phyloP scores from a whole-genome alignment of 1,140 invertebrate species.

The Andricus grossulariae region DNA sequence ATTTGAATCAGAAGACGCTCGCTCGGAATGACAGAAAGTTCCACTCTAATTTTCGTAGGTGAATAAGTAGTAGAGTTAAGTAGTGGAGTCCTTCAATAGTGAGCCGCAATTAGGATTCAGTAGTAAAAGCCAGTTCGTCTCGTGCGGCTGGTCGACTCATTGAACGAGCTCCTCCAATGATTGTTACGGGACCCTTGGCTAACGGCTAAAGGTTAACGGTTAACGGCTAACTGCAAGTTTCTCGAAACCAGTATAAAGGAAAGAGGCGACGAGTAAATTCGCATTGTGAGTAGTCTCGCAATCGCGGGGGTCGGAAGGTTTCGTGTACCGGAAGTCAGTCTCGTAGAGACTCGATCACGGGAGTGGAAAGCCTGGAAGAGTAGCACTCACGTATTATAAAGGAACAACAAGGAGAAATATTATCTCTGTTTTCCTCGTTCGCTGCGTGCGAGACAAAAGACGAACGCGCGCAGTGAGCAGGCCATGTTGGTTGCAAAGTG shows the following conservation, averaged over 20 bases:
- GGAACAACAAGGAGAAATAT: constrained; percentile 55
- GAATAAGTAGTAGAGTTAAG: no score
- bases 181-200: constrained; percentile 19
- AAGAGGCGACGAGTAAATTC: constrained; percentile 12
- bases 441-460: constrained; percentile 57
- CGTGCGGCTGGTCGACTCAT: constrained; percentile 2
- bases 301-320: constrained; percentile 10
- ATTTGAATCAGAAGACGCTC: no score
- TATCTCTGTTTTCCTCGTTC: constrained; percentile 50
- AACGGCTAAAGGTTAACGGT: no score
- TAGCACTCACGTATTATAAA: constrained; percentile 47
- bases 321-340: constrained; percentile 15
- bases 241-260: neutral
- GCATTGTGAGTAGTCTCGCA: constrained; percentile 26
- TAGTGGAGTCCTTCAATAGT: no score
- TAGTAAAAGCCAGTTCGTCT: constrained; percentile 8
- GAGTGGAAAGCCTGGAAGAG: constrained; percentile 6
- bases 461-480: constrained; percentile 50
- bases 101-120: neutral
- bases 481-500: constrained; percentile 56
- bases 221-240: neutral
- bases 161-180: constrained; percentile 18
- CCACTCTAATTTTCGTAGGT: no score
- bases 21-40: no score
- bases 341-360: constrained; percentile 12